Evolutionary conservation across 2,888 invertebrate species (phyloP), one percentile per base, ranked within the genome.

Genomic region (Ophonus ardosiacus): DNA sequence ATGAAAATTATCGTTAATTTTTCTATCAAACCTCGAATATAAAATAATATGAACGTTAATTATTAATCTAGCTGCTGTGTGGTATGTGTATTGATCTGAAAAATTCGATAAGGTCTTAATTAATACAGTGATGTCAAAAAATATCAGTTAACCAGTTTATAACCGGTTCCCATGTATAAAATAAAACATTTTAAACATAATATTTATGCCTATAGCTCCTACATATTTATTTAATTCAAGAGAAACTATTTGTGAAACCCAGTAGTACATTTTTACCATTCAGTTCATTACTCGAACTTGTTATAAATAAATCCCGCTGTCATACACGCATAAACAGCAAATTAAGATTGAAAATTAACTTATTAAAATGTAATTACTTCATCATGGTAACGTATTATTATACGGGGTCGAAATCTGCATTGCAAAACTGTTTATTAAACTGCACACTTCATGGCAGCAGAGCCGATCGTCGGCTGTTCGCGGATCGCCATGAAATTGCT

Each of bases 321-420:
- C 84, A 76, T 82, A 82, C 74, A 65, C 78, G 84, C 65, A 83
- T 83, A 83, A 83, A 76, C 76, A 84, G 63, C 79, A 43, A 85
- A 85, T 85, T 85, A 85, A 85, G 80, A 85, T 85, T 71, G 85
- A 85, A 85, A 85, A 80, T 85, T 80, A 85, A 80, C 80, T 85
- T 85, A 85, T 85, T 85, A 85, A 85, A 85, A 85, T 85, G 80
- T 85, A 85, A 85, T 85, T 80, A 85, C 85, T 80, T 85, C 85
- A 85, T 85, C 85, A 85, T 59, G 57, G 38, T 56, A 79, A 80
- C 80, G 85, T 85, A 85, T 80, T 80, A 85, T 85, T 85, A 51
- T 51, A 85, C 68, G 31, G 57, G 71, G 71, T 57, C 61, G 79
- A 68, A 80, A 85, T 85, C 68, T 85, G 85, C 79, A 85, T 85